Evolutionary conservation across 2,888 invertebrate genomes (phyloP), one percentile per base, ranked within the genome.

Genomic region (Calameuta idolon): DNA sequence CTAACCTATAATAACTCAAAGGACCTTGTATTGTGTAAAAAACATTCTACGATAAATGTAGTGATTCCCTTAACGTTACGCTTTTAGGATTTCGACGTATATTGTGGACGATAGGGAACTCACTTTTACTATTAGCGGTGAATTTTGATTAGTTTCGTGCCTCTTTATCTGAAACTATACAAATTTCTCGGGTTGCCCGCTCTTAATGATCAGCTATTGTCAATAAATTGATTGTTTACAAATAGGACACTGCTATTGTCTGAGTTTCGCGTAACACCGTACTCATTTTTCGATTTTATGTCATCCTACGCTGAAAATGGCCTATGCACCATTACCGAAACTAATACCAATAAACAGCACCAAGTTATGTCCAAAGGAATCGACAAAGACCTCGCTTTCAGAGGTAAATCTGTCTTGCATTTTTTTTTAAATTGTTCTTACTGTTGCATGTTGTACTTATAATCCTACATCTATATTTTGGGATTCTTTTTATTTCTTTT

Each of bases 351-450:
- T 82, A 75, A 81, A 82, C 69, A 76, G 79, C 69, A 77, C 84
- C 1, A 83, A 79, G 75, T 83, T 87, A 74, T 81, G 76, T 34
- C 79, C 85, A 12, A 83, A 82, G 4, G 79, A 83, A 74, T 69
- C 81, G 55, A 71, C 83, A 33, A 82, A 83, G 33, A 78, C 80
- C 5, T 79, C 84, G 23, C 79, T 88, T 15, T 81, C 84, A 23
- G 85, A 88, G 37, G 88, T 87, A 76, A 84, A 85, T 84, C 34
- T n/a, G 23, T 31, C 12, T 71, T 68, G 40, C 75, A 79, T 31
- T 30, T 73, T 31, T 11, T 68, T 74, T 23, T 15, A 33, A 30
- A 68, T 75, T 31, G 76, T 71, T 9, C 2, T 12, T 23, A n/a
- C 34, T 23, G 30, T 15, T 55, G 23, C 12, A 23, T 34, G n/a